Evolutionary conservation across 2,113 vertebrate species (phyloP).

Genomic region (Geococcyx californianus): DNA sequence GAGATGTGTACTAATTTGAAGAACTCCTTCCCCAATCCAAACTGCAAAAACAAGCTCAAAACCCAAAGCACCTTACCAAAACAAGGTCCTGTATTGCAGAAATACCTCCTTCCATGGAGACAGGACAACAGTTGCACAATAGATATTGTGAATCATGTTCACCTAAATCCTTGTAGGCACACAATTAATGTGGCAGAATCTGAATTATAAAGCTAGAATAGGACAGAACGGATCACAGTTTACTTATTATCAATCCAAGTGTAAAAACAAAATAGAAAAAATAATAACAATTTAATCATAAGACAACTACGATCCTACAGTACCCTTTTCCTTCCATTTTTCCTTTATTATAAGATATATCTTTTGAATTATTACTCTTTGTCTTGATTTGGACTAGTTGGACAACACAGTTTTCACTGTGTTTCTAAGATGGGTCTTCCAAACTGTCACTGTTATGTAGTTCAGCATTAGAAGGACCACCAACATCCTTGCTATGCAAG

Average conservation of each 20-base stretch:
- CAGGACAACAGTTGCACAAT: neutral
- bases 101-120: neutral
- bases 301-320: neutral
- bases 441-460: slow-evolving; percentile 3
- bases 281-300: neutral
- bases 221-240: neutral
- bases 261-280: neutral
- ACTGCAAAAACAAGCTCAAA: neutral
- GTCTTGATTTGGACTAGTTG: neutral
- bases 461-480: neutral
- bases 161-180: neutral
- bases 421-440: neutral
- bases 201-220: neutral
- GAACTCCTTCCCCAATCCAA: neutral
- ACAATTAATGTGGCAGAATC: neutral
- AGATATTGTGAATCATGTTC: neutral
- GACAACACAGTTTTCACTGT: neutral
- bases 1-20: neutral
- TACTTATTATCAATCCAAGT: neutral
- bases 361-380: neutral
- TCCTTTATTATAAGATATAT: neutral
- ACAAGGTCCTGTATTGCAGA: neutral
- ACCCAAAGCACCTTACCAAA: neutral
- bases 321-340: neutral
- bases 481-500: neutral